Conservation (phyloP, 2,113 vertebrate species). For the Alexandromys fortis region DNA sequence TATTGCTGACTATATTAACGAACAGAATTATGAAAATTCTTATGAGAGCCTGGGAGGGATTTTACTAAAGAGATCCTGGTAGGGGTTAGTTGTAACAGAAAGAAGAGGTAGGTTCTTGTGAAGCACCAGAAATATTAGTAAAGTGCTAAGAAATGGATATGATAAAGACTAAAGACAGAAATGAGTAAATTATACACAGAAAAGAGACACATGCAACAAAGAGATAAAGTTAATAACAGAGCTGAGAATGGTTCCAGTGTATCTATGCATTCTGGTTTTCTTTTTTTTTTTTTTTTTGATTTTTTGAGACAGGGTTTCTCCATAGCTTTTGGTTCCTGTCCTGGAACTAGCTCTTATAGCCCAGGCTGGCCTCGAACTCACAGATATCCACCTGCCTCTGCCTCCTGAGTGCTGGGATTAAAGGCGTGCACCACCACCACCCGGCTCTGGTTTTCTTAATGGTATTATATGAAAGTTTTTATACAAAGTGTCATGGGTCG, state of each 20-base stretch:
- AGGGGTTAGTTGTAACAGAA: neutral
- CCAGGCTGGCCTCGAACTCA: no score
- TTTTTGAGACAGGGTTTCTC: no score
- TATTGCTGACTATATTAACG: neutral
- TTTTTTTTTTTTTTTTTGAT: neutral
- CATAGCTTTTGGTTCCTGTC: no score
- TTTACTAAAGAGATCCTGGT: neutral
- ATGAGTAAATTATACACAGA: neutral
- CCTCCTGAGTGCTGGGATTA: no score
- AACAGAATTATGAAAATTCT: neutral
- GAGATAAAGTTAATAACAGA: neutral
- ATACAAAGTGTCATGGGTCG: neutral
- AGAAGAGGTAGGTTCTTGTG: neutral
- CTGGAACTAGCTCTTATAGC: no score
- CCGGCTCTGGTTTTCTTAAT: neutral
- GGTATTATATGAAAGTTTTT: neutral
- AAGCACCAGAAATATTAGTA: neutral
- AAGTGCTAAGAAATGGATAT: neutral
- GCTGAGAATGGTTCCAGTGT: rapidly evolving
- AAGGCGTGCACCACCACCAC: no score
- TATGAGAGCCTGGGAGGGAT: neutral
- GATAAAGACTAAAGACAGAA: neutral
- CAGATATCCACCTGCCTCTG: no score
- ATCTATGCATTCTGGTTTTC: neutral
- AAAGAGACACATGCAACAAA: neutral